Conservation (phyloP, 2,888 invertebrate species). For the Caenorhabditis sp. region DNA sequence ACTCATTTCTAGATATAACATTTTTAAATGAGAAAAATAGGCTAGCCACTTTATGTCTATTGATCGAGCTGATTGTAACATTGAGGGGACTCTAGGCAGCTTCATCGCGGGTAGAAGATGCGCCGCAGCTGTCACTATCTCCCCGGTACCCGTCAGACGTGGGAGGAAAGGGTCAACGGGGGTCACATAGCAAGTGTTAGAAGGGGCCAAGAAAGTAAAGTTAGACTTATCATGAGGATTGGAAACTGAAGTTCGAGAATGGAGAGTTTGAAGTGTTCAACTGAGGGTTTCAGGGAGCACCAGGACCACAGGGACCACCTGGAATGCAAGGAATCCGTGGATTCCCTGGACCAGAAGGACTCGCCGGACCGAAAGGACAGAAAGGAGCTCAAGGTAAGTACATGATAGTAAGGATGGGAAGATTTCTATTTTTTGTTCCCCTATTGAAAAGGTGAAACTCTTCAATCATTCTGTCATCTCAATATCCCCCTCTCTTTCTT, state of each 20-base stretch:
- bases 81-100: conserved; percentile 16
- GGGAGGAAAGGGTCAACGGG: conserved; percentile 60
- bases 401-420: background rate
- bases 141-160: conserved; percentile 35
- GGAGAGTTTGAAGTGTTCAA: background rate
- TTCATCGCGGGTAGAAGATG: background rate
- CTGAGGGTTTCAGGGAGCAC: conserved; percentile 86
- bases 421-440: background rate
- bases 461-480: conserved; percentile 46
- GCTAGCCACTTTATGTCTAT: background rate
- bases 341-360: conserved; percentile 91
- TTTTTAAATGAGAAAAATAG: background rate
- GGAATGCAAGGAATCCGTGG: conserved; percentile 87
- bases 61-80: conserved; percentile 50
- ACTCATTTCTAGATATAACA: too few relatives aligned
- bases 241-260: background rate
- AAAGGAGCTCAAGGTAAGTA: conserved; percentile 88
- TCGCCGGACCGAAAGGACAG: conserved; percentile 92
- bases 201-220: conserved; percentile 17
- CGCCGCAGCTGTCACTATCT: conserved; percentile 60
- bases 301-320: conserved; percentile 85
- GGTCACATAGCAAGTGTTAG: conserved; percentile 54
- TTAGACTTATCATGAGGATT: background rate
- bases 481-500: background rate
- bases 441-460: conserved; percentile 36